Conservation (phyloP, 2,888 invertebrate genomes). For the Melanotus villosus region DNA sequence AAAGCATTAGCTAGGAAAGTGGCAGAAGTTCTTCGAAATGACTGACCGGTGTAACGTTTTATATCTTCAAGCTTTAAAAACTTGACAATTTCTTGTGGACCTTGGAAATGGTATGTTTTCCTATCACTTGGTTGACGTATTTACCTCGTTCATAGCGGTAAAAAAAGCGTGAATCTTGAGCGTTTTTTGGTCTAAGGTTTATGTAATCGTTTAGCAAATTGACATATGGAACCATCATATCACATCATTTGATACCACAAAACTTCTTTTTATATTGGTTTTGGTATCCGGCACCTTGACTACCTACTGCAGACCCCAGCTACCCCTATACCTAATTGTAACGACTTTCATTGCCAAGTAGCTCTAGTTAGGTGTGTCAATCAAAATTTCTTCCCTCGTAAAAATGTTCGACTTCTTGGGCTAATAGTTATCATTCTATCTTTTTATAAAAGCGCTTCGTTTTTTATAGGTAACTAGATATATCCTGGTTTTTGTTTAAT, state of each 20-base stretch:
- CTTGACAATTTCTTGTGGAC: not conserved
- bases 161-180: not conserved
- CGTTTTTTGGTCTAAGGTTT: conserved; percentile 12
- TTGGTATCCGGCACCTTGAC: conserved; percentile 29
- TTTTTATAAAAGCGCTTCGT: not conserved
- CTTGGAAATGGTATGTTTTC: conserved; percentile 1
- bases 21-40: conserved; percentile 3
- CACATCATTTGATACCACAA: conserved; percentile 22
- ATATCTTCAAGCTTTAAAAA: not conserved
- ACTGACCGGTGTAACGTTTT: conserved; percentile 1
- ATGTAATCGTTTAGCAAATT: not conserved
- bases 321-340: conserved; percentile 23
- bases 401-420: conserved; percentile 22
- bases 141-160: conserved; percentile 8
- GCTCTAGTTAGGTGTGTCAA: too few species aligned
- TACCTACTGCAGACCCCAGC: conserved; percentile 34
- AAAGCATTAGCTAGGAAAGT: conserved; percentile 5
- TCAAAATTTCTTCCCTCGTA: too few species aligned
- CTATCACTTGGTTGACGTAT: conserved; percentile 14
- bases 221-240: too few species aligned
- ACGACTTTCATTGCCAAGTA: conserved; percentile 22
- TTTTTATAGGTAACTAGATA: conserved; percentile 8
- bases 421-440: not conserved
- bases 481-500: conserved; percentile 6
- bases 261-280: conserved; percentile 31